Percentiles rank a stretch among this genome's conserved stretches.
Evolutionary conservation across 2,888 invertebrate genomes (phyloP).

Genomic region (Polydrusus cervinus): DNA sequence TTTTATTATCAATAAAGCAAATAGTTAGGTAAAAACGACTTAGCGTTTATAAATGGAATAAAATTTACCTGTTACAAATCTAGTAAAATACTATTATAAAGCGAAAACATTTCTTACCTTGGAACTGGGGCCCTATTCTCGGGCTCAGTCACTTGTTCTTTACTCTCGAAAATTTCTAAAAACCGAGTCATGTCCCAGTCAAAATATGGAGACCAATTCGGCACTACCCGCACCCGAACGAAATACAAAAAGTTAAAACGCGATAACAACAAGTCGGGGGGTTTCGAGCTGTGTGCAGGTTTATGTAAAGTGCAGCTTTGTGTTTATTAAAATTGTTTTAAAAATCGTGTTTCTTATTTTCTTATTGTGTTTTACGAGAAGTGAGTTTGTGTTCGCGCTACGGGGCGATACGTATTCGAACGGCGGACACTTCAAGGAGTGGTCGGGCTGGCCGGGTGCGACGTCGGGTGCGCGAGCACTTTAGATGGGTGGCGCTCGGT

Average conservation of each 20-base stretch:
- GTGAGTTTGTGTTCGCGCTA: conserved; percentile 49
- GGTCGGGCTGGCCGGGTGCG: conserved; percentile 53
- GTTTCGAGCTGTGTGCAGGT: not conserved
- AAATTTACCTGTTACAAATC: not conserved
- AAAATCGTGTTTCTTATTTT: conserved; percentile 30
- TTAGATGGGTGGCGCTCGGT: conserved; percentile 45
- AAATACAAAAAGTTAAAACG: conserved; percentile 9
- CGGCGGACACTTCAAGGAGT: conserved; percentile 51
- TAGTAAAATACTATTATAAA: not conserved
- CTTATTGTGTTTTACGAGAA: conserved; percentile 20
- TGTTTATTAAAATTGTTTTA: not conserved
- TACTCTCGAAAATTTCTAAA: conserved; percentile 20
- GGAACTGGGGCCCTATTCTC: conserved; percentile 49
- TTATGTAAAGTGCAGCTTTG: not conserved
- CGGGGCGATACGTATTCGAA: conserved; percentile 43
- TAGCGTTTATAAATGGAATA: no score
- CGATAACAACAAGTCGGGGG: not conserved
- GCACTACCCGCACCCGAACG: conserved; percentile 20
- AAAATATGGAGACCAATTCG: conserved; percentile 20
- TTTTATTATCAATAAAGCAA: no score
- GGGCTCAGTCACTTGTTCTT: conserved; percentile 29
- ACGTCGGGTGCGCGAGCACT: conserved; percentile 51
- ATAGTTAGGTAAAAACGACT: no score
- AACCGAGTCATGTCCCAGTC: conserved; percentile 38
- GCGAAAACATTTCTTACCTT: conserved; percentile 39